Conservation (phyloP, 2,888 invertebrate genomes). For the Poecilus cupreus region DNA sequence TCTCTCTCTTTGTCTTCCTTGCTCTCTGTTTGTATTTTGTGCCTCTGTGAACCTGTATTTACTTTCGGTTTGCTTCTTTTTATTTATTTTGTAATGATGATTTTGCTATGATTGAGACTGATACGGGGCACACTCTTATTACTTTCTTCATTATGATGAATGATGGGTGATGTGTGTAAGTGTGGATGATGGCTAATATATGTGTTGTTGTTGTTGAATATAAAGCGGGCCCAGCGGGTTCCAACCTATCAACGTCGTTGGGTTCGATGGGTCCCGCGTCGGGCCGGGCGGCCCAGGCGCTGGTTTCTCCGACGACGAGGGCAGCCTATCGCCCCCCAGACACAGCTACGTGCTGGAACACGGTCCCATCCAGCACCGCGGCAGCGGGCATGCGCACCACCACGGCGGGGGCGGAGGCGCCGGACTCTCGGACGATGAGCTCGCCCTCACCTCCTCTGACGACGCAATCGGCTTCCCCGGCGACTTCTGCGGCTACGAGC, state of each 20-base stretch:
- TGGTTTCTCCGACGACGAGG: constrained; percentile 94
- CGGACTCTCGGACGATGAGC: constrained; percentile 70
- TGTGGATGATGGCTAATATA: neutral
- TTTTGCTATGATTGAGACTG: constrained; percentile 62
- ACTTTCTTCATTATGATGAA: neutral
- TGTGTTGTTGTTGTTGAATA: neutral
- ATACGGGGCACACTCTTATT: constrained; percentile 2
- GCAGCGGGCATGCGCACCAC: constrained; percentile 68
- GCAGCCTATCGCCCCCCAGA: constrained; percentile 79
- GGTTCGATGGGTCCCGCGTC: constrained; percentile 76
- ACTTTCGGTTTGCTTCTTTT: constrained; percentile 58
- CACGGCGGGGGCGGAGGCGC: constrained; percentile 72
- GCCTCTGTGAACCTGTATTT: constrained; percentile 16
- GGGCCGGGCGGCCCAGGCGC: constrained; percentile 75
- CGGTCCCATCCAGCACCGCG: constrained; percentile 75
- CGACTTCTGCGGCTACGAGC: constrained; percentile 72
- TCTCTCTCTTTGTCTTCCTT: constrained; percentile 55
- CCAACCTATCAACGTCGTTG: constrained; percentile 77
- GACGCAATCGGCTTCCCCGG: constrained; percentile 72
- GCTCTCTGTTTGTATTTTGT: constrained; percentile 55
- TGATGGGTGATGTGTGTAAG: neutral
- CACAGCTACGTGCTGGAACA: constrained; percentile 78
- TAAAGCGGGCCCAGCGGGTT: constrained; percentile 61
- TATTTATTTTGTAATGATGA: constrained; percentile 55
- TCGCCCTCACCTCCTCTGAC: constrained; percentile 71